phyloP scores from a whole-genome alignment of 1,140 invertebrate genomes.

The Apis mellifera region DNA sequence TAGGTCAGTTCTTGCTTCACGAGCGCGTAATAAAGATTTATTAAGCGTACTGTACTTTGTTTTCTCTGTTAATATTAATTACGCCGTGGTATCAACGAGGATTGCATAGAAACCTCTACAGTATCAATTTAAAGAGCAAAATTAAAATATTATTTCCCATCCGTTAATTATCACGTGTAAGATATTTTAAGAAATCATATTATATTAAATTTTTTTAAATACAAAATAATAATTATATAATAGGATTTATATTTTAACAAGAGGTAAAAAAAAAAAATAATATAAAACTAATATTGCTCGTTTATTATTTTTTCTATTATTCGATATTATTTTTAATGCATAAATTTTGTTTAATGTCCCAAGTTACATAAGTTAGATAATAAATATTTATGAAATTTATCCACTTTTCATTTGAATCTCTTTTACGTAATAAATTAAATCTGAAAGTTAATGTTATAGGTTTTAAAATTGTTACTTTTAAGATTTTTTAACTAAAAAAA shows the following conservation, averaged over 20 bases:
- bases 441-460: too few species aligned
- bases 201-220: not conserved
- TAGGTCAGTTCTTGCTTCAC: constrained; percentile 33
- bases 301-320: not conserved
- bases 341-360: not conserved
- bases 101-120: not conserved
- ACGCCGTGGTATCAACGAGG: not conserved
- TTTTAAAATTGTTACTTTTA: too few species aligned
- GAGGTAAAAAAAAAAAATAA: not conserved
- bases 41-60: constrained; percentile 19
- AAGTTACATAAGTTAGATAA: not conserved
- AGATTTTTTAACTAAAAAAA: too few species aligned
- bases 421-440: too few species aligned
- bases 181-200: not conserved
- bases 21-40: constrained; percentile 47
- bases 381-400: not conserved
- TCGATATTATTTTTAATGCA: not conserved
- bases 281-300: not conserved
- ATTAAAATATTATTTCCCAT: not conserved
- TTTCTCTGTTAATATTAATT: constrained; percentile 36
- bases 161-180: not conserved
- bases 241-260: not conserved
- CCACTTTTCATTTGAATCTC: too few species aligned
- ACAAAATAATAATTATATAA: too few species aligned
- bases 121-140: not conserved